Evolutionary conservation across 2,888 invertebrate species (phyloP).

Genomic region (Sisyra nigra): DNA sequence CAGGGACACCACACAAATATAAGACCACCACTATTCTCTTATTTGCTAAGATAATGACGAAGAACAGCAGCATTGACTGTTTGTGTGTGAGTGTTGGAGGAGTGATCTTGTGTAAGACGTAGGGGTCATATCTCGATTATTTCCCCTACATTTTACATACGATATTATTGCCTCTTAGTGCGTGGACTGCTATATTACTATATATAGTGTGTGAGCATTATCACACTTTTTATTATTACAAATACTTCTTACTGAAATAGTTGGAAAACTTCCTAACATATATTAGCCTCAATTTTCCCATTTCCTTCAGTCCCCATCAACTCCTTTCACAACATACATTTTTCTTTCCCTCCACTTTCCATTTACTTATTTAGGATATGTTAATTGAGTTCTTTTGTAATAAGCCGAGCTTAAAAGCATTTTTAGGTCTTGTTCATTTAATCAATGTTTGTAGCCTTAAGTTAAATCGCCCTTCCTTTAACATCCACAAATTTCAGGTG

Average conservation of each 20-base stretch:
- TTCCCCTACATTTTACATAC: conserved; percentile 3
- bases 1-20: not conserved
- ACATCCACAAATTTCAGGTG: too few relatives aligned
- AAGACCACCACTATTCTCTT: conserved; percentile 6
- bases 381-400: conserved; percentile 1
- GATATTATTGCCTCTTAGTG: conserved; percentile 2
- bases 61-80: conserved; percentile 8
- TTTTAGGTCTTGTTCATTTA: conserved; percentile 1
- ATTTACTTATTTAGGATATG: not conserved
- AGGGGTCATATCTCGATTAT: not conserved
- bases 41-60: conserved; percentile 6
- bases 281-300: not conserved
- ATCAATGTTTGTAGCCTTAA: conserved; percentile 1
- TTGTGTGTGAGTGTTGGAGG: conserved; percentile 7
- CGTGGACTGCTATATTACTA: conserved; percentile 2
- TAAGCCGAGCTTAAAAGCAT: conserved; percentile 1
- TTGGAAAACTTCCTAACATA: not conserved
- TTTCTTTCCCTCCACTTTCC: not conserved
- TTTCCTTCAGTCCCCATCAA: not conserved
- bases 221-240: conserved; percentile 6
- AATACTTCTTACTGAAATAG: conserved; percentile 2
- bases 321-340: conserved; percentile 3
- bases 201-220: conserved; percentile 4
- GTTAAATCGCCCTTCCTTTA: not conserved
- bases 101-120: not conserved